phyloP scores from a whole-genome alignment of 2,888 invertebrate genomes.

The Agonopterix arenella region DNA sequence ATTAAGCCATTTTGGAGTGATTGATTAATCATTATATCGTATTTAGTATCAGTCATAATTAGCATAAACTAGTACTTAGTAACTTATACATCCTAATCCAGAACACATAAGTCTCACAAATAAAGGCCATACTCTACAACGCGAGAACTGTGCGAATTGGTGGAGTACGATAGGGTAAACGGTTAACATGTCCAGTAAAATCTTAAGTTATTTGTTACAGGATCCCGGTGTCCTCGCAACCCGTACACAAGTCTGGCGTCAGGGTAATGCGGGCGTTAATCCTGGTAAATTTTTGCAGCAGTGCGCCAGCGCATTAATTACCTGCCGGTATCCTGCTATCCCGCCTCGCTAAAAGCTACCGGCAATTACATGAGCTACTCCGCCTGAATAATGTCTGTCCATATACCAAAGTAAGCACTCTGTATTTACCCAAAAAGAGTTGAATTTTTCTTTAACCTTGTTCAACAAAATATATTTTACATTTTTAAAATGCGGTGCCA shows the following conservation, averaged over 20 bases:
- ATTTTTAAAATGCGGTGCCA: background rate
- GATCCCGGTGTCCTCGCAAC: no score
- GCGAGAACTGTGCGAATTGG: no score
- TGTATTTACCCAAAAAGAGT: constrained; percentile 6
- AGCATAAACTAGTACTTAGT: no score
- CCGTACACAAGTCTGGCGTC: background rate
- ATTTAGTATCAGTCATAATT: no score
- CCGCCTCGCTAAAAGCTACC: constrained; percentile 23
- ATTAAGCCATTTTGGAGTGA: no score
- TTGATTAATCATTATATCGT: no score
- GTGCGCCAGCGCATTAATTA: constrained; percentile 30
- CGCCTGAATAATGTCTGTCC: constrained; percentile 16
- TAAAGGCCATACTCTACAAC: no score
- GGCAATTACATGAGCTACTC: constrained; percentile 22
- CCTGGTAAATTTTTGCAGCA: constrained; percentile 25
- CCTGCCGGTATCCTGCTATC: constrained; percentile 13
- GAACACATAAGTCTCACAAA: no score
- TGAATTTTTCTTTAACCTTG: background rate
- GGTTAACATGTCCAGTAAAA: no score
- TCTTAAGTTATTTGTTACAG: no score
- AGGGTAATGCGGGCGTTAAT: constrained; percentile 15
- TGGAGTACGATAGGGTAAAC: no score
- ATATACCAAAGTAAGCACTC: constrained; percentile 8
- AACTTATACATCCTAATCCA: no score
- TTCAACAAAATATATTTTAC: background rate